These are phyloP conservation scores for Beris morrisii DNA, from an alignment of 2,888 invertebrate species.

Conservation along the genomic window DNA sequence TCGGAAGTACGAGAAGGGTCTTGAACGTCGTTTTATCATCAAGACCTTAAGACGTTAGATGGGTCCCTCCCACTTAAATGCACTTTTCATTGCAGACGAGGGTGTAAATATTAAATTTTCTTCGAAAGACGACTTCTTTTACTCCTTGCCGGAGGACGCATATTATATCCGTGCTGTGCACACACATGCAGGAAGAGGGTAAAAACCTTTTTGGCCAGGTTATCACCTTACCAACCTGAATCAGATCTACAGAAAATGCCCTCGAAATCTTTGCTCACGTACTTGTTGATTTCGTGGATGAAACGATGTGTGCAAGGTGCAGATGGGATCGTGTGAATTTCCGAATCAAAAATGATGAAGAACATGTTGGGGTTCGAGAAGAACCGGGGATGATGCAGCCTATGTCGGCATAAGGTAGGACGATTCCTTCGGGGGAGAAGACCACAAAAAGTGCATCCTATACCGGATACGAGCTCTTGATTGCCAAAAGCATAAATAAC, in stretches of 20 bases:
- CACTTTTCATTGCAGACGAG: conserved; percentile 18
- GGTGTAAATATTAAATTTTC: conserved; percentile 19
- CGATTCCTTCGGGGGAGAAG: neutral
- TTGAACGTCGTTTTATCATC: conserved; percentile 8
- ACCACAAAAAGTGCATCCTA: conserved; percentile 2
- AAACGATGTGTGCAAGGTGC: conserved; percentile 24
- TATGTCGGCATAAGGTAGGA: too few relatives aligned
- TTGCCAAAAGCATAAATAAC: conserved; percentile 3
- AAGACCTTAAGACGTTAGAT: neutral
- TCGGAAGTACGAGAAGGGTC: conserved; percentile 33
- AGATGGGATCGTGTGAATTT: conserved; percentile 29
- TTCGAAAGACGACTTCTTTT: conserved; percentile 5
- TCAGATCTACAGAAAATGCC: neutral
- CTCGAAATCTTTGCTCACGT: neutral
- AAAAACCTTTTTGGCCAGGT: neutral
- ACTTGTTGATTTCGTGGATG: conserved; percentile 28
- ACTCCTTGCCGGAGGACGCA: too few relatives aligned
- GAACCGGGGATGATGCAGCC: conserved; percentile 1
- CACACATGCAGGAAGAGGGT: conserved; percentile 3
- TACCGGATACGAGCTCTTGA: conserved; percentile 3
- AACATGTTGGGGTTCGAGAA: too few relatives aligned
- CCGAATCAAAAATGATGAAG: conserved; percentile 6
- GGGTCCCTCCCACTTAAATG: conserved; percentile 14
- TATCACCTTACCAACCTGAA: conserved; percentile 6
- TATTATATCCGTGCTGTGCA: neutral